These are phyloP conservation scores for Labroides dimidiatus DNA, from an alignment of 2,797 vertebrate genomes.

Conservation along the genomic window DNA sequence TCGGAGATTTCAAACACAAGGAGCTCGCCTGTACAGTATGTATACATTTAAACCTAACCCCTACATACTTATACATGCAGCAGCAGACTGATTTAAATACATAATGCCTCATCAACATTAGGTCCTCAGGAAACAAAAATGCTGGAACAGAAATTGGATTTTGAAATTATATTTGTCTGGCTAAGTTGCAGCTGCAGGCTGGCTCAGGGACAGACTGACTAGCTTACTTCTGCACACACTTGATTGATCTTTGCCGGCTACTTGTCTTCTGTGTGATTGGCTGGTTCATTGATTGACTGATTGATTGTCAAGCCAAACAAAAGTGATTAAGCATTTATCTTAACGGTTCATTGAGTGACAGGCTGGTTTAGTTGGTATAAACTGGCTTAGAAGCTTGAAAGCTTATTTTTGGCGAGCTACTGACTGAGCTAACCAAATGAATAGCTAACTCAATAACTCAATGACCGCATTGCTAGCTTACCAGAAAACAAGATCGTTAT, in stretches of 20 bases:
- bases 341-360: background rate
- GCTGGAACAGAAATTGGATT: slow-evolving; percentile 38
- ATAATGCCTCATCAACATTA: slow-evolving; percentile 44
- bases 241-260: background rate
- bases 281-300: slow-evolving; percentile 1
- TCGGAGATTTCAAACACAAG: slow-evolving; percentile 1
- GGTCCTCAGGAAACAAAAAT: slow-evolving; percentile 19
- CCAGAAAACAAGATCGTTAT: too few species aligned
- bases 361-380: background rate
- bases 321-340: background rate
- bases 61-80: background rate
- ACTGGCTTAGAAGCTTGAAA: background rate
- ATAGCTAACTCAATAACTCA: too few species aligned
- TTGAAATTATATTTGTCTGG: slow-evolving; percentile 16
- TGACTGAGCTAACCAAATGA: too few species aligned
- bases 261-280: background rate
- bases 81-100: slow-evolving; percentile 29
- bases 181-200: background rate
- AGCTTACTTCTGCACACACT: too few species aligned
- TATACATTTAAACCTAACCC: slow-evolving; percentile 1
- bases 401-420: background rate
- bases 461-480: too few species aligned
- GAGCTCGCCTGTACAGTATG: background rate
- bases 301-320: background rate
- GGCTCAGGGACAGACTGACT: background rate